Evolutionary conservation across 2,113 vertebrate genomes (phyloP), one percentile per base, ranked within the genome.

Genomic region (Bubo bubo): DNA sequence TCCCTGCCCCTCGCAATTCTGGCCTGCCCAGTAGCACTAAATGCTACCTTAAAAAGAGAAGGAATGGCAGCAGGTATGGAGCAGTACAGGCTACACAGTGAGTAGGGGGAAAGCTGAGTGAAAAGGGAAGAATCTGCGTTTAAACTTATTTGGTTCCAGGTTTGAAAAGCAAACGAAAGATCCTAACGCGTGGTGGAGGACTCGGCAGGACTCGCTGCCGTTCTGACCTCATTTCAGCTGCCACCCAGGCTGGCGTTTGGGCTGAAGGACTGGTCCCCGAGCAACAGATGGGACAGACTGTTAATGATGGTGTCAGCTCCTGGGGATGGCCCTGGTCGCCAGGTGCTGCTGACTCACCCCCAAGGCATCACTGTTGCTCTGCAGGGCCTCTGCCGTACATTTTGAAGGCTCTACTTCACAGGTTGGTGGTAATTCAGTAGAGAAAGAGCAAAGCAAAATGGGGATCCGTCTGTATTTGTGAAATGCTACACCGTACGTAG

Each of bases 31-130:
- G 22, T 5, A 70, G 28, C 79, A 67, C 41, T 28, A 37, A 70
- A n/a, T 1, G 4, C 37, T 74, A 11, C 43, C 14, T 41, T n/a
- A 66, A 55, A 43, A 39, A 85, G 56, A 32, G n/a, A 79, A n/a
- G 32, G n/a, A 90, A 72, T 5, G 62, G 34, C 49, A 93, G 79
- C 8, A 58, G 28, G 12, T 21, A 23, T 3, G 20, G 43, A 88
- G 39, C 58, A 62, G n/a, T 3, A 2, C 13, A 62, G 23, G 16
- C 43, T 64, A 9, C n/a, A 32, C 28, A 12, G 20, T 0, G 0
- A 37, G 4, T 0, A 45, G 8, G 2, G 18, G 11, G 11, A 62
- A 70, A 59, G 34, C 41, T 73, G 66, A 58, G 62, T 62, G 30
- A 19, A 43, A 87, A 39, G 23, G 27, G 37, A 74, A 76, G 30